These are phyloP conservation scores for Pipa parva DNA, from an alignment of 2,113 vertebrate species.

Conservation along the genomic window DNA sequence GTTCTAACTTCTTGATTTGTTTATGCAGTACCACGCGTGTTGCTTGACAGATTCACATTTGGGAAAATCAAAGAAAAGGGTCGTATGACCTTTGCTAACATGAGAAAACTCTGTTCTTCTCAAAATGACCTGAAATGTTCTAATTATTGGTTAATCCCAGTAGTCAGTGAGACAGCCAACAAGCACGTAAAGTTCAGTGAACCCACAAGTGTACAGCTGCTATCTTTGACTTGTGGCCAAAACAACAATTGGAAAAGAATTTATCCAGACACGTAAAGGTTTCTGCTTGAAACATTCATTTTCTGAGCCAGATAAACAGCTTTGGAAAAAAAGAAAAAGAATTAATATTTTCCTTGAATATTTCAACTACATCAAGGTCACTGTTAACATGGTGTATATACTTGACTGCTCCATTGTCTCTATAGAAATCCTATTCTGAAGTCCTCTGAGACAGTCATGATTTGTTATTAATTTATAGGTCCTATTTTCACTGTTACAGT, in stretches of 20 bases:
- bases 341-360: slow-evolving; percentile 50
- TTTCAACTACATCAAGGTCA: slow-evolving; percentile 57
- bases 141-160: slow-evolving; percentile 87
- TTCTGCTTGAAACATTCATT: slow-evolving; percentile 63
- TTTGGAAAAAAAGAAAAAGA: slow-evolving; percentile 60
- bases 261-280: slow-evolving; percentile 68
- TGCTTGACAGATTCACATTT: slow-evolving; percentile 50
- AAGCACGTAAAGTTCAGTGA: slow-evolving; percentile 80
- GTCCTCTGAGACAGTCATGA: slow-evolving; percentile 11
- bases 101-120: slow-evolving; percentile 64
- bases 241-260: slow-evolving; percentile 74
- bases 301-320: slow-evolving; percentile 63
- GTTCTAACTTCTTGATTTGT: slow-evolving; percentile 41
- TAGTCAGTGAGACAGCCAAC: slow-evolving; percentile 71
- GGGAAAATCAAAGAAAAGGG: slow-evolving; percentile 55
- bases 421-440: slow-evolving; percentile 27
- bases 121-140: slow-evolving; percentile 83
- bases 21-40: slow-evolving; percentile 28
- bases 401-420: slow-evolving; percentile 42
- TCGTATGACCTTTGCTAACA: slow-evolving; percentile 62
- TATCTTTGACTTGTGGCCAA: slow-evolving; percentile 91
- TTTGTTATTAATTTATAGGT: slow-evolving; percentile 44
- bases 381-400: slow-evolving; percentile 55
- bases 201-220: slow-evolving; percentile 87
- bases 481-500: slow-evolving; percentile 31